Evolutionary conservation across 2,113 vertebrate genomes (phyloP), one percentile per base, ranked within the genome.

Genomic region (Eulacestoma nigropectus): DNA sequence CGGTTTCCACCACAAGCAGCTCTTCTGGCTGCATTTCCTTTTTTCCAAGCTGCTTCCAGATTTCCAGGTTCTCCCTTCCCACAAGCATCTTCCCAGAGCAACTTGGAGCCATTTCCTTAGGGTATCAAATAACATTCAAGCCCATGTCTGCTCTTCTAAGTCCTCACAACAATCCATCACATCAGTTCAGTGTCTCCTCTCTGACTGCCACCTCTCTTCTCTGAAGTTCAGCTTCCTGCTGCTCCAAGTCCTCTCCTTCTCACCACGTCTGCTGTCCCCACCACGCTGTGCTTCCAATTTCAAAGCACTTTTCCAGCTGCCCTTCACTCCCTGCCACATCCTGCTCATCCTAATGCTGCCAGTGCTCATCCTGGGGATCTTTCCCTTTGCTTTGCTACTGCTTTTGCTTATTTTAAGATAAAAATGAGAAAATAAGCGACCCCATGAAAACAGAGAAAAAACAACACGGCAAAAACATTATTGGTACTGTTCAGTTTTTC

Each of bases 401-500:
- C 32, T 77, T 60, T 65, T 80, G 15, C 22, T 80, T 74, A 29
- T 55, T 90, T 80, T 35, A 49, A 30, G 14, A 35, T 4, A 77
- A 76, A 79, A 69, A 49, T 1, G 8, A 76, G 72, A 64, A 92
- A 88, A 88, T 3, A 59, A 83, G 11, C 0, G 0, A 39, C 6
- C 23, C 30, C 35, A 23, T 29, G 41, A 62, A 78, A 62, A 68
- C 4, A 37, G 70, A 50, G 19, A 0, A 19, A 69, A 90, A 72
- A 4, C 8, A 64, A 15, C 11, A 26, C 0, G 0, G 30, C 18
- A 64, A 52, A 80, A 91, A 2, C 2, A 18, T 25, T 23, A 8
- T 33, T 33, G 55, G 29, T 16, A 14, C 7, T 20, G 6, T 30
- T 22, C 4, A 3, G 9, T 11, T 35, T 72, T 91, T 68, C 55